Evolutionary conservation across 2,113 vertebrate species (phyloP), one percentile per base, ranked within the genome.

Genomic region (Cebus imitator): DNA sequence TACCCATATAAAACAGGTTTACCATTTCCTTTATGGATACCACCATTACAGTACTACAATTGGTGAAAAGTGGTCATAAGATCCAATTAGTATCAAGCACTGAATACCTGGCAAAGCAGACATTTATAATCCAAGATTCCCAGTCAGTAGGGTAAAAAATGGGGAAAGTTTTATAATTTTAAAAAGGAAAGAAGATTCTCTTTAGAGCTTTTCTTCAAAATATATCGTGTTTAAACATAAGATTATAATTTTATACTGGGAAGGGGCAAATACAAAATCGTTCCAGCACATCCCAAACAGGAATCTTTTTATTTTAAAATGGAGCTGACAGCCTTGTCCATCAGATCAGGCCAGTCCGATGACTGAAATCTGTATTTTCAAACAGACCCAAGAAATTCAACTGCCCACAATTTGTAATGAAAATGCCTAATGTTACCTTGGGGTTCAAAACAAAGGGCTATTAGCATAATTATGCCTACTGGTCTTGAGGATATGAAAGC

Each of bases 41-140:
- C 50, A 37, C 37, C 50, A 79, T 81, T 50, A 17, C 27, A 78
- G 75, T 48, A 88, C 89, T 64, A 55, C 76, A 87, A 90, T 13
- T 81, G 61, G 80, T 81, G 37, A 87, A 64, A 85, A 90, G 78
- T 73, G 81, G 79, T 58, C 52, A 84, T 75, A 87, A 97, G 45
- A 91, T 32, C 55, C 73, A 70, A 58, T 76, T 82, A 86, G 21
- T n/a, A 95, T 37, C 35, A 82, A 93, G 45, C 30, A 73, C 21
- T 68, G 97, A 52, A 16, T 52, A 52, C 50, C 50, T 52, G 50
- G 14, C 50, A 68, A 96, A 92, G 64, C 25, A 84, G 96, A 66
- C 45, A 76, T 57, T 75, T 81, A 86, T 81, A 78, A 93, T 16
- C 52, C 72, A 52, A 13, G 57, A 84, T 55, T 84, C 27, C 75